These are phyloP conservation scores for Aratinga solstitialis DNA, from an alignment of 2,797 vertebrate species.

Conservation along the genomic window DNA sequence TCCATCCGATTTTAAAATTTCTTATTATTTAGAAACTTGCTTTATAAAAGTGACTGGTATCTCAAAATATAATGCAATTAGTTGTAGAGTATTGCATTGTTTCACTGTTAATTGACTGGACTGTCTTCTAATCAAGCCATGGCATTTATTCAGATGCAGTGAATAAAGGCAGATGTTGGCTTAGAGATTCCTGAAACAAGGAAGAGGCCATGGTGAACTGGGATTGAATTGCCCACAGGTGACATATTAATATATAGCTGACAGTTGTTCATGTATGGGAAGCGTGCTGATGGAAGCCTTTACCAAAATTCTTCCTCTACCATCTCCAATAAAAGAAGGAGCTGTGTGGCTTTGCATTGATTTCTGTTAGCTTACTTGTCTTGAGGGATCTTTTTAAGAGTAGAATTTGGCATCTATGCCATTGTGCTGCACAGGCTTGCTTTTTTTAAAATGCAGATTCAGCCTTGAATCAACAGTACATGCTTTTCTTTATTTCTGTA, in stretches of 20 bases:
- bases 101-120: not conserved
- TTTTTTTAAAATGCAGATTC: not conserved
- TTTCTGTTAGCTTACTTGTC: not conserved
- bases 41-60: not conserved
- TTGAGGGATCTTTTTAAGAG: not conserved
- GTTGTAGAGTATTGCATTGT: not conserved
- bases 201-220: not conserved
- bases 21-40: not conserved
- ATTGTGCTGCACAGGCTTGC: not conserved
- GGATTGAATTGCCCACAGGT: rapidly evolving
- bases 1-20: not conserved
- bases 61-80: not conserved
- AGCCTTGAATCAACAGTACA: rapidly evolving
- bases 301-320: not conserved
- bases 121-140: not conserved
- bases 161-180: not conserved
- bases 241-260: not conserved
- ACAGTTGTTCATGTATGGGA: not conserved
- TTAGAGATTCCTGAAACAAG: not conserved
- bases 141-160: not conserved
- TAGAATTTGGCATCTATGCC: not conserved
- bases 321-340: not conserved
- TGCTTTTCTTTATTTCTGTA: conserved; percentile 7
- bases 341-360: not conserved
- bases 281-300: not conserved